Evolutionary conservation across 2,888 invertebrate species (phyloP).

Genomic region (Torymus aiolomorphi): DNA sequence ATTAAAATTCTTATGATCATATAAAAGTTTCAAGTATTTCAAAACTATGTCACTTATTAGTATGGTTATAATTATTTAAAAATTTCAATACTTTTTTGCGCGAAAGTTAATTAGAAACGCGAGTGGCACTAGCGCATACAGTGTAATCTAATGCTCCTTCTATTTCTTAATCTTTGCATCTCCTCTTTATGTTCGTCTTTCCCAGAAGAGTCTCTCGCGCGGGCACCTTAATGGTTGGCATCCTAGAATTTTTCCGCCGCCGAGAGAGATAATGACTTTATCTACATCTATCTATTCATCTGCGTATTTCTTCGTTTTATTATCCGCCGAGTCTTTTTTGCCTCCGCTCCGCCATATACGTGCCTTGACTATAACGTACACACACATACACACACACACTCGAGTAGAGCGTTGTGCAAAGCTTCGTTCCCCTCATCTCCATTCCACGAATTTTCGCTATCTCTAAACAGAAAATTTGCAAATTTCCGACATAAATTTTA

Average conservation of each 20-base stretch:
- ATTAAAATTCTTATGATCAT: too few species aligned
- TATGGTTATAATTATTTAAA: too few species aligned
- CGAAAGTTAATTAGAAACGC: too few species aligned
- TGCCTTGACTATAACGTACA: too few species aligned
- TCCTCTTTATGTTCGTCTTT: conserved; percentile 12
- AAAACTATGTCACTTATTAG: too few species aligned
- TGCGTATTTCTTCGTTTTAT: conserved; percentile 26
- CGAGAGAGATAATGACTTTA: conserved; percentile 26
- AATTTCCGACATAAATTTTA: not conserved
- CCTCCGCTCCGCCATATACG: not conserved
- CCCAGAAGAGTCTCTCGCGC: conserved; percentile 14
- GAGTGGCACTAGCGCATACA: too few species aligned
- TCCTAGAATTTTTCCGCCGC: conserved; percentile 30
- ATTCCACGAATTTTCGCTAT: not conserved
- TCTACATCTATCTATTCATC: conserved; percentile 37
- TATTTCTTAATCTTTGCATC: conserved; percentile 31
- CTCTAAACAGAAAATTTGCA: not conserved
- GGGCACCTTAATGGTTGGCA: conserved; percentile 20
- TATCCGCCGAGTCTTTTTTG: conserved; percentile 2
- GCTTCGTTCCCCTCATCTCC: not conserved
- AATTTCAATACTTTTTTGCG: too few species aligned
- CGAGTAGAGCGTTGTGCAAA: not conserved
- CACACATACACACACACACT: too few species aligned
- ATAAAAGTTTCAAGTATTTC: too few species aligned
- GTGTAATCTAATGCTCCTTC: conserved; percentile 28